Evolutionary conservation across 2,797 vertebrate species (phyloP).

Genomic region (Valencia hispanica): DNA sequence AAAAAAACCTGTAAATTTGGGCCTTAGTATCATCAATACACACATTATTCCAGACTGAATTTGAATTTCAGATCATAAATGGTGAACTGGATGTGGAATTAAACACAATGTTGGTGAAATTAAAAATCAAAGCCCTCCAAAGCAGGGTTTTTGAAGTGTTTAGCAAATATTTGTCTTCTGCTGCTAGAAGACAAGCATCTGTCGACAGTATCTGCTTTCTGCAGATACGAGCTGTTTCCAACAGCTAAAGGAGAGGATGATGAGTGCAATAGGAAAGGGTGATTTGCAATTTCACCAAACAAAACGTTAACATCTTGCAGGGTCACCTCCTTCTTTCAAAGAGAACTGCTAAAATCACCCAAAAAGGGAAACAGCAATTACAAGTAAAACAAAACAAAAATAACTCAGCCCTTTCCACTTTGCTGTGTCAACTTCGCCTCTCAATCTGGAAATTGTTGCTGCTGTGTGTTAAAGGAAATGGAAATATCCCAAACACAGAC

Average conservation of each 20-base stretch:
- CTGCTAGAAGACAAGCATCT: background rate
- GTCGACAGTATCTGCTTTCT: background rate
- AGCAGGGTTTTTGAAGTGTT: background rate
- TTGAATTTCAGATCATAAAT: too few relatives aligned
- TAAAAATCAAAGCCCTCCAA: too few relatives aligned
- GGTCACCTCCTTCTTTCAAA: background rate
- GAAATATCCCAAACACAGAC: background rate
- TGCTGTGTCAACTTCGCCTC: background rate
- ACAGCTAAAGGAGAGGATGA: background rate
- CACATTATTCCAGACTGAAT: too few relatives aligned
- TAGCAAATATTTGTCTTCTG: background rate
- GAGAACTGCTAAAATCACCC: background rate
- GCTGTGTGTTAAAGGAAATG: background rate
- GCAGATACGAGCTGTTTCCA: background rate
- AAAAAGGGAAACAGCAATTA: background rate
- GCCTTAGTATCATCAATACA: too few relatives aligned
- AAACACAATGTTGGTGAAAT: background rate
- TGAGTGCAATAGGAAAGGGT: background rate
- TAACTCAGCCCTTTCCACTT: background rate
- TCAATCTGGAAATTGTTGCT: background rate
- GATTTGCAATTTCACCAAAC: background rate
- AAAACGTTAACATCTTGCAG: background rate
- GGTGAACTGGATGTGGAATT: background rate
- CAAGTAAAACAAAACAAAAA: background rate
- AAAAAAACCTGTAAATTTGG: too few relatives aligned